Percentiles rank a stretch among this genome's conserved stretches.
These are phyloP conservation scores for Muscicapa comitata DNA, from an alignment of 2,797 vertebrate genomes.

Conservation along the genomic window DNA sequence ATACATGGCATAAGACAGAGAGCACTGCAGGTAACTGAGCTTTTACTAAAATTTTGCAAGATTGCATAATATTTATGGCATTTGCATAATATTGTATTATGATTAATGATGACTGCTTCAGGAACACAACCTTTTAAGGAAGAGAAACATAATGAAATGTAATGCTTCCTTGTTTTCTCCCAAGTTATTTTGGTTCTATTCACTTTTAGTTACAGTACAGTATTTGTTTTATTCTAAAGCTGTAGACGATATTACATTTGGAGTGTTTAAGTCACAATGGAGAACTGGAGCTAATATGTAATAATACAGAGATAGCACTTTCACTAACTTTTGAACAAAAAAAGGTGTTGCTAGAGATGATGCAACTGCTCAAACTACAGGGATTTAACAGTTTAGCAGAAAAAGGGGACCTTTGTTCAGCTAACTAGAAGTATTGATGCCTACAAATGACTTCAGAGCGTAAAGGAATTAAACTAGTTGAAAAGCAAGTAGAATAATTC, in stretches of 20 bases:
- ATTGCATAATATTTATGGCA: neutral
- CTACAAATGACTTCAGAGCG: conserved; percentile 2
- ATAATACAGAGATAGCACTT: neutral
- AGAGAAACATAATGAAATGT: neutral
- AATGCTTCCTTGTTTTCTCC: neutral
- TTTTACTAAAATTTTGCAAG: neutral
- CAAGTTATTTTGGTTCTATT: neutral
- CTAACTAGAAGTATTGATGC: neutral
- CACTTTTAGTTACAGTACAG: neutral
- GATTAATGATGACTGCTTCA: neutral
- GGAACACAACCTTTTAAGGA: neutral
- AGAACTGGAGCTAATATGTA: neutral
- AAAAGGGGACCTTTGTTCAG: neutral
- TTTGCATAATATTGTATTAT: neutral
- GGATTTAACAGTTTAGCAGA: neutral
- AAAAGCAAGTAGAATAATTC: conserved; percentile 36
- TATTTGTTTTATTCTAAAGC: neutral
- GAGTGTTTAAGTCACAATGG: neutral
- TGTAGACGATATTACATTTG: neutral
- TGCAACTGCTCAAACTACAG: neutral
- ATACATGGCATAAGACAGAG: neutral
- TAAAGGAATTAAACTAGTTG: neutral
- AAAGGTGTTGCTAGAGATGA: neutral
- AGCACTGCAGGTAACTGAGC: neutral
- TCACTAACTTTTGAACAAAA: neutral